phyloP scores from a whole-genome alignment of 2,113 vertebrate species.

The Anoplopoma fimbria region DNA sequence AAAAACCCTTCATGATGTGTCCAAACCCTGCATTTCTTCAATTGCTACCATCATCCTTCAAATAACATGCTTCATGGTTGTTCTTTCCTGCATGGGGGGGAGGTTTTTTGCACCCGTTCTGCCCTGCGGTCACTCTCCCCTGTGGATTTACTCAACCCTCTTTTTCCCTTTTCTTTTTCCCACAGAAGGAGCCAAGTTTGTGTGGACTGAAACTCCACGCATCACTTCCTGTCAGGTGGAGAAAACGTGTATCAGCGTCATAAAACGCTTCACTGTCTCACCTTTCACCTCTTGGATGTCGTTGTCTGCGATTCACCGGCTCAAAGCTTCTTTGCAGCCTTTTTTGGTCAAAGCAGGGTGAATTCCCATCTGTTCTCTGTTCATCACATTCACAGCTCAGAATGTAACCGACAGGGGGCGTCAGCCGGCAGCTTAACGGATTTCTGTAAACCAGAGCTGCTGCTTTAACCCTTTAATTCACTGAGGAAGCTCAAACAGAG shows the following conservation, averaged over 20 bases:
- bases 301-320: not conserved
- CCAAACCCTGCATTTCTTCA: constrained; percentile 48
- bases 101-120: no score
- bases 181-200: constrained; percentile 5
- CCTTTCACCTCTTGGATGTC: not conserved
- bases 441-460: not conserved
- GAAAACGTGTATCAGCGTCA: not conserved
- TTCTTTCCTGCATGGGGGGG: constrained; percentile 34
- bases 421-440: constrained; percentile 47
- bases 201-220: not conserved
- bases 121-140: constrained; percentile 31
- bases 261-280: not conserved
- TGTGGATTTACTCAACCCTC: constrained; percentile 2
- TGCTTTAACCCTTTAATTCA: not conserved
- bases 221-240: constrained; percentile 28
- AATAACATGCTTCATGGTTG: constrained; percentile 51
- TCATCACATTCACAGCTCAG: not conserved
- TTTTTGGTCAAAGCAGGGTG: constrained; percentile 18
- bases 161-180: not conserved
- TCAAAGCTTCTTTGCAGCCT: constrained; percentile 29
- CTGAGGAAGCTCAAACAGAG: not conserved
- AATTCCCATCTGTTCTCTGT: not conserved
- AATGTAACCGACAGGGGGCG: constrained; percentile 74
- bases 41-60: constrained; percentile 52
- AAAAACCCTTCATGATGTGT: constrained; percentile 10